Conservation (phyloP, 1,140 invertebrate genomes). For the Drosophila virilis region DNA sequence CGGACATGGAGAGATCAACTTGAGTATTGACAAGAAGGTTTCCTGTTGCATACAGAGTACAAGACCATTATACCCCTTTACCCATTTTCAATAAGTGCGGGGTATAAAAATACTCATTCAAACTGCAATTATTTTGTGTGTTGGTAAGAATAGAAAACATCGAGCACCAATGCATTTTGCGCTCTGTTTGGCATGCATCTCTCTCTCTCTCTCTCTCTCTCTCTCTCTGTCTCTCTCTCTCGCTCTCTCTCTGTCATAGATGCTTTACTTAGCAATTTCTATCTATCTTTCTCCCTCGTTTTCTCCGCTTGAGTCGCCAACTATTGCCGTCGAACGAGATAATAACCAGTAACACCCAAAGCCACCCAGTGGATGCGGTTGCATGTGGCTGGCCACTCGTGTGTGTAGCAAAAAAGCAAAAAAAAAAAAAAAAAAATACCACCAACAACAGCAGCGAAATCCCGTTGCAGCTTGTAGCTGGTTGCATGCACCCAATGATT, state of each 20-base stretch:
- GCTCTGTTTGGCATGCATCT: constrained; percentile 38
- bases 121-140: constrained; percentile 1
- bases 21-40: background rate
- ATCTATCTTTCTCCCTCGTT: background rate
- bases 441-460: constrained; percentile 10
- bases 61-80: too few relatives aligned
- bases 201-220: background rate
- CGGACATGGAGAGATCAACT: background rate
- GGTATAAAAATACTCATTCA: background rate
- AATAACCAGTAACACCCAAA: constrained; percentile 69
- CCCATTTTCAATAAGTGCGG: too few relatives aligned
- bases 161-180: constrained; percentile 21
- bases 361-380: constrained; percentile 44
- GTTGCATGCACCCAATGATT: constrained; percentile 77
- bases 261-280: background rate
- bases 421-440: too few relatives aligned
- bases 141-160: constrained; percentile 9
- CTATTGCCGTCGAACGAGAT: constrained; percentile 62
- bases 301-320: constrained; percentile 26
- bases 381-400: constrained; percentile 46
- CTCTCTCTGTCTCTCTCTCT: background rate
- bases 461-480: constrained; percentile 44
- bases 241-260: background rate
- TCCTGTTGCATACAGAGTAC: too few relatives aligned
- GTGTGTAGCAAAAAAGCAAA: constrained; percentile 37